These are phyloP conservation scores for Cheilosia variabilis DNA, from an alignment of 2,888 invertebrate genomes.

Conservation along the genomic window DNA sequence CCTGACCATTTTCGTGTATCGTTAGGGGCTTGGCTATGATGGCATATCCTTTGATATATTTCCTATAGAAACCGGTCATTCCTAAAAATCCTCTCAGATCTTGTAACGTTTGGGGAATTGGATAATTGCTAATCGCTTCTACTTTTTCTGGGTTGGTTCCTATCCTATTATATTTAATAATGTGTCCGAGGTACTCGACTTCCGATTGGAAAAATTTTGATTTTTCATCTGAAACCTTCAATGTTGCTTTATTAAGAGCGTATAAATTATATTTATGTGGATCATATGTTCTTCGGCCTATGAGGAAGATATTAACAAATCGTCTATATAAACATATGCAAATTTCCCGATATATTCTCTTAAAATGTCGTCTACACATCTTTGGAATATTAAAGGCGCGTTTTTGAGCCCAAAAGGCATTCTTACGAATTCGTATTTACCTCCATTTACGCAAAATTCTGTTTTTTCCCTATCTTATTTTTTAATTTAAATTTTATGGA, in stretches of 20 bases:
- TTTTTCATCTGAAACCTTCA: conserved; percentile 15
- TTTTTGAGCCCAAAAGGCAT: no score
- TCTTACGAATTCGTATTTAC: conserved; percentile 53
- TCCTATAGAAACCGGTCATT: neutral
- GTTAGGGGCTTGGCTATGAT: no score
- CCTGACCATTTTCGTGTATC: no score
- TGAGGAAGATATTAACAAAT: conserved; percentile 34
- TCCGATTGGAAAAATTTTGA: conserved; percentile 10
- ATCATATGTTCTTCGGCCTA: conserved; percentile 19
- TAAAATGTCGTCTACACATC: conserved; percentile 32
- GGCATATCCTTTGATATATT: neutral
- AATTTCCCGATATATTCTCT: conserved; percentile 8
- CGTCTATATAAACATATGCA: conserved; percentile 40
- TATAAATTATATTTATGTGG: conserved; percentile 9
- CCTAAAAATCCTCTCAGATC: conserved; percentile 31
- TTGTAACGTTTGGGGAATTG: conserved; percentile 12
- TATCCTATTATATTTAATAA: conserved; percentile 5
- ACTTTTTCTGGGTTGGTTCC: conserved; percentile 1
- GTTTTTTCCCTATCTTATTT: conserved; percentile 50
- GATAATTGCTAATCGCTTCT: conserved; percentile 6
- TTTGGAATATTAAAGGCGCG: conserved; percentile 20
- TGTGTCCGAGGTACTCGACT: conserved; percentile 4
- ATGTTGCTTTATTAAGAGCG: conserved; percentile 18
- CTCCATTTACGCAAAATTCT: conserved; percentile 55
- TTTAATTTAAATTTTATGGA: conserved; percentile 41